Evolutionary conservation across 2,113 vertebrate species (phyloP), one percentile per base, ranked within the genome.

Genomic region (Solea senegalensis): DNA sequence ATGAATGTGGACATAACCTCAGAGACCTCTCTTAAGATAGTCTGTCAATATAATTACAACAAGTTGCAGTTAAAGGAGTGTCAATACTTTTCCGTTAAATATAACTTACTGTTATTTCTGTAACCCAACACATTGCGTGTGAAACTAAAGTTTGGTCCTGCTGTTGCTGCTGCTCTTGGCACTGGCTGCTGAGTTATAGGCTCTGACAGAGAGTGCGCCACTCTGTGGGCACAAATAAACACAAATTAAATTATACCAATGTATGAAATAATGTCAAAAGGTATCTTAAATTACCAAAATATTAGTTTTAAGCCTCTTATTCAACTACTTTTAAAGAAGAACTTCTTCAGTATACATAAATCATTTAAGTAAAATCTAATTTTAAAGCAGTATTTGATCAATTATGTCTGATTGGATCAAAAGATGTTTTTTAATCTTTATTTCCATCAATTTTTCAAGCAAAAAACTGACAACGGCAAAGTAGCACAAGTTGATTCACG

Each of bases 161-260:
- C 54, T 16, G 49, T 15, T 16, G 49, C 5, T 8, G 39, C 68
- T 57, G 77, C 59, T 78, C 75, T 75, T 88, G 68, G 70, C 74
- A 60, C 50, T 60, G 62, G n/a, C 11, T 51, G 79, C 48, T 80
- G 84, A 86, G 66, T 89, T 85, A 84, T 76, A 69, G 60, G 50
- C 65, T 76, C 74, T 62, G 53, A 41, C 8, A 60, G 73, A 45
- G 53, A 48, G 3, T 2, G 16, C 58, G 78, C 57, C 60, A 61
- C 63, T 41, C 49, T 14, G 15, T 39, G 62, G 34, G 5, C 3
- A 34, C 34, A 34, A 34, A 34, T 34, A 34, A 34, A 3, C 34
- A 34, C 34, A 34, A 34, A 34, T 34, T 34, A 2, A 34, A 34
- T 34, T 6, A 34, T 6, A 6, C 34, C 3, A 34, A 34, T 34